Evolutionary conservation across 2,888 invertebrate genomes (phyloP), one percentile per base, ranked within the genome.

Genomic region (Heliconius ethilla): DNA sequence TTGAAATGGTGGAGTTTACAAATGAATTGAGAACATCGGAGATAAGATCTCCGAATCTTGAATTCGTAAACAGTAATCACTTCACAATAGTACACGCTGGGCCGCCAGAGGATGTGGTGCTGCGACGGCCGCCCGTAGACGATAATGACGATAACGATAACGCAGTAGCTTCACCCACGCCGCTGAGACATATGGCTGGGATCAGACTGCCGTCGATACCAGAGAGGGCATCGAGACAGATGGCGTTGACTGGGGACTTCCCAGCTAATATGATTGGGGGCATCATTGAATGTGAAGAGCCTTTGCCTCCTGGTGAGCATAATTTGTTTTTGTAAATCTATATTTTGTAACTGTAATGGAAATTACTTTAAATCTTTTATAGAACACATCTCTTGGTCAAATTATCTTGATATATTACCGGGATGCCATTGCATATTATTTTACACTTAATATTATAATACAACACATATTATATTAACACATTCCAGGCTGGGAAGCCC

Each of bases 401-500:
- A 45, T 13, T 45, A 45, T 11, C 2, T 4, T 45, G 45, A 45
- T 33, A 13, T 45, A 13, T 45, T 45, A 45, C 45, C 11, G 2
- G 40, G 40, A 40, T 40, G 11, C 11, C 40, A 40, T 10, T 40
- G 59, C 4, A 59, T 59, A n/a, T 59, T 59, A n/a, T 59, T 51
- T 40, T 7, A 51, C 51, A 51, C 3, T 7, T 62, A 62, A 15
- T 27, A 11, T n/a, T 51, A 37, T 65, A 6, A 11, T 67, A 55
- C 59, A 37, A 29, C 6, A 22, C 25, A 59, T 40, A 11, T 40
- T 22, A 33, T 51, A 65, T 66, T 63, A 76, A 18, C 55, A 4
- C 11, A 3, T 88, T 93, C 25, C 94, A 96, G 99, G 98, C 40
- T 99, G 99, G 99, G 99, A 99, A 92, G 99, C 99, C 0, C 96